Evolutionary conservation across 2,888 invertebrate species (phyloP), one percentile per base, ranked within the genome.

Genomic region (Metellina segmentata): DNA sequence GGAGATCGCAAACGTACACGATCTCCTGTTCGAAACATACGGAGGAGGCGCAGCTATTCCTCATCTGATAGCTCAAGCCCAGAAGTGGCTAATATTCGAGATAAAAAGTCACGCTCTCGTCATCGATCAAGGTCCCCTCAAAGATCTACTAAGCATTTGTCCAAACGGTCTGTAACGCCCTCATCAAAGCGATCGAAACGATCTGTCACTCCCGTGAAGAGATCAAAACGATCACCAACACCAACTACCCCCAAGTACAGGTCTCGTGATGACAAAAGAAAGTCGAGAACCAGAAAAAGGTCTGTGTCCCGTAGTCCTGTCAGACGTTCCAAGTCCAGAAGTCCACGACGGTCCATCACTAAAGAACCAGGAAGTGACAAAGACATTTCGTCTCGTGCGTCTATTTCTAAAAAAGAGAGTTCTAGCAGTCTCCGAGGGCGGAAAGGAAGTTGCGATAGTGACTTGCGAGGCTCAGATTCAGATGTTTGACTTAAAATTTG

Each of bases 61-160:
- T 81, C 87, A 51, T 91, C 91, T 8, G 87, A 91, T 74, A 88
- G 91, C 52, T 91, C 91, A 9, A 91, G 91, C 61, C 86, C 78
- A 9, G 91, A 91, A 72, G 71, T 71, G 71, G 70, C 69, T 48
- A 79, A 78, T 9, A 71, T 49, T 34, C 70, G 91, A 71, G 82
- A 79, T 16, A 82, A 83, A 49, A 78, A 83, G 13, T 91, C 87
- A 16, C 16, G 72, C 49, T 91, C 87, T 8, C 75, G 87, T 13
- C 83, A 72, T 61, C 81, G 82, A 7, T 91, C 91, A 6, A 75
- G 91, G 71, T 87, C 91, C 11, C 91, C 91, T 61, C n/a, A 69
- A 52, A 78, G 78, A 19, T 77, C 90, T 16, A 86, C 77, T 49
- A 87, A 82, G 11, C 87, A 83, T 61, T 91, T 83, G 8, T 91